Base-by-base conservation (phyloP, 2,888 invertebrate species). In the Acrocyrtus sp. region DNA sequence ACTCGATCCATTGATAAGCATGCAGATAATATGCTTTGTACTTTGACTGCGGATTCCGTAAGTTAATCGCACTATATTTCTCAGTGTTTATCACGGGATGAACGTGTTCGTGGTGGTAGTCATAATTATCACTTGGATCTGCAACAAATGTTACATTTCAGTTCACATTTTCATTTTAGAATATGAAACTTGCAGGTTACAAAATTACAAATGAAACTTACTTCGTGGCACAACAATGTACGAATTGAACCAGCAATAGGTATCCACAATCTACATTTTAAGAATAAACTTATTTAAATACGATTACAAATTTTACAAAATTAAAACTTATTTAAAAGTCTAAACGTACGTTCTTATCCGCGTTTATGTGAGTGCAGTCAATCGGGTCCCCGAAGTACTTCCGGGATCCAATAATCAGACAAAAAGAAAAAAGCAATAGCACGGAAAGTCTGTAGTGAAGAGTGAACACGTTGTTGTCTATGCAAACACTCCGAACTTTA, bases 371-470 rank as follows among this genome's bases (percentile, higher is more conserved):
- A n/a, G 70, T 70, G 39, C 97, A 97, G 86, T 96, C 95, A 84
- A 98, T 97, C 21, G 96, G 96, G 85, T 97, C 96, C 6, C 97
- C 97, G 83, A 98, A 96, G 86, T 97, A 97, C 84, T 97, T 96
- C 73, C 95, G 88, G 78, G 95, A 94, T 54, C 96, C 95, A 76
- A 97, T 95, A 83, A 97, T 88, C 82, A 97, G 87, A 76, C 95
- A 95, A 85, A 95, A 96, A 77, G 95, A 93, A 82, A 96, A 90
- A 84, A 97, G 87, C 82, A 96, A 90, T 75, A 86, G 69, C 54
- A 91, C 90, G 0, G 92, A 91, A 27, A 89, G 86, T 82, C 95
- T 95, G 88, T 95, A 96, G 85, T 96, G 96, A 83, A 96, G 87
- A 56, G 94, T 91, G 84, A 95, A 96, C 81, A 95, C 90, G 87